Percentiles rank a stretch among this genome's conserved stretches.
Evolutionary conservation across 2,888 invertebrate species (phyloP).

Genomic region (Abrostola tripartita): DNA sequence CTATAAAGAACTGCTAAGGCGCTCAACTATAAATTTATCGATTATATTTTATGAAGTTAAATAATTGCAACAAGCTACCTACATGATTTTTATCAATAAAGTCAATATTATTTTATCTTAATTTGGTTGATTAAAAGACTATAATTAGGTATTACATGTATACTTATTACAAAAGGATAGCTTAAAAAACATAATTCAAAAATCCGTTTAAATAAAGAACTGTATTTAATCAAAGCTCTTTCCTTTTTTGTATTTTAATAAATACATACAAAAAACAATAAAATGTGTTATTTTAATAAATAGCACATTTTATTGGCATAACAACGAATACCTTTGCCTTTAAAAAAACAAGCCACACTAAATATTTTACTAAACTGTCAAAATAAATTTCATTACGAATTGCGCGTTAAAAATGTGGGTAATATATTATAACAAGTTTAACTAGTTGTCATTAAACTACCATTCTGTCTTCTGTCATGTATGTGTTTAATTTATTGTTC

Average conservation of each 20-base stretch:
- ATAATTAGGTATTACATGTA: too few relatives aligned
- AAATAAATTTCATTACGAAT: slow-evolving; percentile 7
- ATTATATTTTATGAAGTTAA: too few relatives aligned
- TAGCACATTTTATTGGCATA: background rate
- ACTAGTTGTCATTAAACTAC: slow-evolving; percentile 10
- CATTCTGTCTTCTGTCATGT: slow-evolving; percentile 51
- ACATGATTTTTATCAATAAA: too few relatives aligned
- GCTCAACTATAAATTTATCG: too few relatives aligned
- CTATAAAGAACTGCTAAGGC: too few relatives aligned
- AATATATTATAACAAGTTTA: slow-evolving; percentile 25
- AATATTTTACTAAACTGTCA: slow-evolving; percentile 34
- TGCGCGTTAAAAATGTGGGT: slow-evolving; percentile 32
- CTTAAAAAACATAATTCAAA: background rate
- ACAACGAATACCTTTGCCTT: slow-evolving; percentile 1
- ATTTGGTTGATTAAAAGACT: too few relatives aligned
- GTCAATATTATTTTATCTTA: too few relatives aligned
- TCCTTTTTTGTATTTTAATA: background rate
- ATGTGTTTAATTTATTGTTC: slow-evolving; percentile 51
- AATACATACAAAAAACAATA: too few relatives aligned
- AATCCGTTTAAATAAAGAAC: background rate
- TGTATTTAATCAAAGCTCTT: too few relatives aligned
- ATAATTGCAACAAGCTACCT: too few relatives aligned
- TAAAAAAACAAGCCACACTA: slow-evolving; percentile 7
- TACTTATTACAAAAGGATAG: background rate
- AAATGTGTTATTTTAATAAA: background rate